These are phyloP conservation scores for human DNA, from an alignment of 2,113 vertebrate genomes.

Conservation along the genomic window GRCh38 chr4:161766001-161766500, in stretches of 20 bases:
- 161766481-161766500: not conserved
- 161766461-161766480: not conserved
- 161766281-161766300: not conserved
- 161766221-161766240: not conserved
- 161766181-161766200: slow-evolving; percentile 52
- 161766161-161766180: slow-evolving; percentile 42
- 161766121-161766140: slow-evolving; percentile 58
- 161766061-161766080: too few relatives aligned
- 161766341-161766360: not conserved
- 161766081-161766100: not conserved
- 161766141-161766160: slow-evolving; percentile 62
- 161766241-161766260: slow-evolving; percentile 7
- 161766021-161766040: too few relatives aligned
- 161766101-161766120: slow-evolving; percentile 44
- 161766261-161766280: not conserved
- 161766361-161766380: not conserved
- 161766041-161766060: too few relatives aligned
- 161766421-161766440: not conserved
- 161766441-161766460: not conserved
- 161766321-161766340: not conserved
- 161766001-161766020: too few relatives aligned
- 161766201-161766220: not conserved
- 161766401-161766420: not conserved
- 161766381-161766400: not conserved
- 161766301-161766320: not conserved